These are phyloP conservation scores for Trissonchulus sp. DNA, from an alignment of 2,888 invertebrate species.

Conservation along the genomic window DNA sequence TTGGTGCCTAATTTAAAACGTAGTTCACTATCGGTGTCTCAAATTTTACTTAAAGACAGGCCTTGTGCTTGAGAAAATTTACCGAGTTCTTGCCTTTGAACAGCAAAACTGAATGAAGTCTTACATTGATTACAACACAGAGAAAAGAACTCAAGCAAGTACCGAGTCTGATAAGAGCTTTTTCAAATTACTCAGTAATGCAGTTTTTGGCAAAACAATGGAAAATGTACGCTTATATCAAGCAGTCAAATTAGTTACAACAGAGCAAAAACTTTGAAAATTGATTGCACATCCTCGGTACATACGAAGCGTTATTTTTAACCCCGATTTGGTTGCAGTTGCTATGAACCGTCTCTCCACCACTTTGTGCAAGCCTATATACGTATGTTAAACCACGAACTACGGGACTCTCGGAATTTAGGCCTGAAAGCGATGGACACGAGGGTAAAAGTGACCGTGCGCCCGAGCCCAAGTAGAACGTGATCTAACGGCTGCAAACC, in stretches of 20 bases:
- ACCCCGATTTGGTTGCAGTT: slow-evolving; percentile 9
- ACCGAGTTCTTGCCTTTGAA: neutral
- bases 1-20: neutral
- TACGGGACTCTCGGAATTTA: no score
- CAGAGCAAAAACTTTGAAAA: neutral
- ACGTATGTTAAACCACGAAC: no score
- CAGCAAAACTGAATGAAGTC: neutral
- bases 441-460: no score
- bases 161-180: slow-evolving; percentile 3
- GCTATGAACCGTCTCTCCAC: neutral
- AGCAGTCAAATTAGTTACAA: neutral
- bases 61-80: neutral
- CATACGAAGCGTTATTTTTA: neutral
- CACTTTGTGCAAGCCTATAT: neutral
- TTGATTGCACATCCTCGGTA: slow-evolving; percentile 6
- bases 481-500: no score
- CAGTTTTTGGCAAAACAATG: slow-evolving; percentile 14
- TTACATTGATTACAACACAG: slow-evolving; percentile 14
- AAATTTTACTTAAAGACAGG: slow-evolving; percentile 15
- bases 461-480: no score
- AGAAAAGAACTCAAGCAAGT: neutral
- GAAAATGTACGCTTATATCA: neutral
- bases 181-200: slow-evolving; percentile 7
- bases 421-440: no score
- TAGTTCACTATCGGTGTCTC: slow-evolving; percentile 12